These are phyloP conservation scores for Hystrix brachyura DNA, from an alignment of 2,113 vertebrate species.

Conservation along the genomic window DNA sequence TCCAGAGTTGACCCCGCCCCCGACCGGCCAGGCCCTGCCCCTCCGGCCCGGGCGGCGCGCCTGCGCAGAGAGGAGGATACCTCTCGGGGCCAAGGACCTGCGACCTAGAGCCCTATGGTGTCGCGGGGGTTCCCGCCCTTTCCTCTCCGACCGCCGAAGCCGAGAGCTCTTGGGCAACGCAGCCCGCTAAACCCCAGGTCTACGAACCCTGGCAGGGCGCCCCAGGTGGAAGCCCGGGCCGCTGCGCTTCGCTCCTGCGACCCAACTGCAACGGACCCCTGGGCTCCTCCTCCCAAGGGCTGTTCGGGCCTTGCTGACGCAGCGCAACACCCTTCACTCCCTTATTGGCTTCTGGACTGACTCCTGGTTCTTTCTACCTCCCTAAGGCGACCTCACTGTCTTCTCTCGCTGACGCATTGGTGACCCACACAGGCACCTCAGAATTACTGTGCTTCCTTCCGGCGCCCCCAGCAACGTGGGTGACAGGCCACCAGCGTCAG, in stretches of 20 bases:
- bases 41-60: background rate
- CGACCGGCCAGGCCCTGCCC: conserved; percentile 33
- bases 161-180: background rate
- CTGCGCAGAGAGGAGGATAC: conserved; percentile 46
- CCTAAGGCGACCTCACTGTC: background rate
- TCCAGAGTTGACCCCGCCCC: conserved; percentile 38
- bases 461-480: background rate
- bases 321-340: conserved; percentile 49
- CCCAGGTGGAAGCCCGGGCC: background rate
- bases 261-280: background rate
- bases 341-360: background rate
- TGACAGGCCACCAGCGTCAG: conserved; percentile 9
- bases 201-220: background rate
- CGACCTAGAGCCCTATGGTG: fast-evolving
- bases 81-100: fast-evolving
- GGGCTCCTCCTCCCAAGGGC: conserved; percentile 69
- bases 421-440: conserved; percentile 18
- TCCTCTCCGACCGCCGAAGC: background rate
- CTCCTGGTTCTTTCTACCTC: background rate
- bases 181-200: fast-evolving
- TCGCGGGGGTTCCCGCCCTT: background rate
- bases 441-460: background rate
- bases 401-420: background rate
- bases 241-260: background rate
- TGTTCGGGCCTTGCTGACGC: conserved; percentile 62